Evolutionary conservation across 2,113 vertebrate species (phyloP), one percentile per base, ranked within the genome.

Genomic region (Probosciger aterrimus): DNA sequence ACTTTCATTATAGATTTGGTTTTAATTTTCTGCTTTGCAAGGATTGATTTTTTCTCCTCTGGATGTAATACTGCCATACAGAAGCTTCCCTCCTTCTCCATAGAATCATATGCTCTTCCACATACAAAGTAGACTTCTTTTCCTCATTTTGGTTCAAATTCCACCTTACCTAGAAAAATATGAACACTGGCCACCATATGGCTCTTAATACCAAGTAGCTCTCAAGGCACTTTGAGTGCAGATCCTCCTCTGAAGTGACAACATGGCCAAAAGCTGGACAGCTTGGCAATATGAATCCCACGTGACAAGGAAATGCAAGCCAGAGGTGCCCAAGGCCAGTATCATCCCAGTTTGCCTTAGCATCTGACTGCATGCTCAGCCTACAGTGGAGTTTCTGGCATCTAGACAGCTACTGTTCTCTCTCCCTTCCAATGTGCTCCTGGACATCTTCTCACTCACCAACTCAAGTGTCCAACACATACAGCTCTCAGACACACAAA

Each of bases 21-120:
- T 90, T 94, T 68, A 27, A 89, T 92, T 88, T 85, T 73, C 44
- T 93, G 35, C 70, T 80, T 79, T 71, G 57, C 33, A 60, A 90
- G 31, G 55, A 64, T 0, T 55, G 16, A 44, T 22, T 90, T 82
- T 67, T 91, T 46, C 33, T 60, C 20, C 43, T 85, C 63, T 47
- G 35, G 30, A 79, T 27, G 25, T 19, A 84, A 6, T 69, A 76
- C 30, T 49, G 69, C 14, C 6, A 0, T 50, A 64, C 4, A 84
- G 43, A 88, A 78, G 47, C 47, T 31, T 68, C 50, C 41, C 4
- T 63, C 31, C 60, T 47, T 84, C 25, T 75, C 10, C 50, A 19
- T 70, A 77, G 4, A 82, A 44, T 24, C 6, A 18, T 13, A 90
- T 8, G 9, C 8, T 68, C 24, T 76, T 63, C 63, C 17, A 44